Evolutionary conservation across 1,140 invertebrate species (phyloP), one percentile per base, ranked within the genome.

Genomic region (Calliopsis andreniformis): DNA sequence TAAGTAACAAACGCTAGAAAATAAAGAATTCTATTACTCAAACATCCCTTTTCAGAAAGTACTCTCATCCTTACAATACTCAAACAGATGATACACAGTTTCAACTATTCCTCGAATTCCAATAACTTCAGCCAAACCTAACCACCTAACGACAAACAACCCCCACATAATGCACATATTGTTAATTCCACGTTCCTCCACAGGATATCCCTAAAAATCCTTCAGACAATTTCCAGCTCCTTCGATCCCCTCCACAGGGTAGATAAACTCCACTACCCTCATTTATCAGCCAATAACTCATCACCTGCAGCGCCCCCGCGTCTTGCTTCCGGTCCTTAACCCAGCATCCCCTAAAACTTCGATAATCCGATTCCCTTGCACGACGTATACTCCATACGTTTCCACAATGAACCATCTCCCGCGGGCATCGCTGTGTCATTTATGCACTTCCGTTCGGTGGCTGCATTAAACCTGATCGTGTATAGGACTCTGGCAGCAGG

Each of bases 361-460:
- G 16, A 16, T 42, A 59, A 68, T 76, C 25, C 32, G 35, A 56
- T 55, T 32, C 14, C 12, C 20, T 61, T n/a, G 32, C 23, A 23
- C 10, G 42, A n/a, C 47, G 6, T 30, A 28, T 20, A 35, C 35
- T 45, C 28, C 35, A 14, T 58, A 58, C 55, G n/a, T 58, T 58
- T 69, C 53, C 62, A 55, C 70, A 42, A 18, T 66, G 45, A 68
- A 68, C 20, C 47, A 20, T 72, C 42, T 64, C 53, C 51, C 78
- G 53, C 35, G 72, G 35, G 62, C 55, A 45, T 43, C 43, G 67
- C 43, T 58, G 61, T 39, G 79, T 49, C 63, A 67, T 78, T 81
- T 78, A 82, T 78, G 70, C 69, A 82, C 56, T 82, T 78, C 49
- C 64, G 67, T 49, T 53, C 61, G 73, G 64, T 70, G 35, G 35